phyloP scores from a whole-genome alignment of 2,888 invertebrate species.

The Microchrysa polita region DNA sequence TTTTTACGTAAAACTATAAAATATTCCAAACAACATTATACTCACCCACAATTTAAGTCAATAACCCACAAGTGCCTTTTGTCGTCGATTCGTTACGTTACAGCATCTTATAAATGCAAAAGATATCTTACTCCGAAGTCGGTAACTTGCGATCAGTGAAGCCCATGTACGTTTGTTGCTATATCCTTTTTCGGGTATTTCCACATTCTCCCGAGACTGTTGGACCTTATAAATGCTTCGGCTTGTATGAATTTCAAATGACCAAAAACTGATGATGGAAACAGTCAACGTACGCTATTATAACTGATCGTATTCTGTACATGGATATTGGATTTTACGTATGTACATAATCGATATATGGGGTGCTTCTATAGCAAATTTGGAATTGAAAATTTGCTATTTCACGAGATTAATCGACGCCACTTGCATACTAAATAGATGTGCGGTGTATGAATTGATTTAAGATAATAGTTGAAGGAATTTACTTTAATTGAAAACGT shows the following conservation, averaged over 20 bases:
- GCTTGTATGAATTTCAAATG: conserved; percentile 37
- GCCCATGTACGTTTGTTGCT: background rate
- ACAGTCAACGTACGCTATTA: conserved; percentile 1
- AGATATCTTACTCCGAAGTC: background rate
- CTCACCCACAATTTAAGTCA: no score
- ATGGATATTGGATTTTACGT: background rate
- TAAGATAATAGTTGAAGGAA: no score
- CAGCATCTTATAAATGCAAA: background rate
- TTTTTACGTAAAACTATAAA: no score
- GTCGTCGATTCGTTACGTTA: no score
- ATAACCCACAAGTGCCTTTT: no score
- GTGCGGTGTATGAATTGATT: no score
- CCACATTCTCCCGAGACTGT: conserved; percentile 4
- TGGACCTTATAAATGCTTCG: background rate
- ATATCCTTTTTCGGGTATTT: conserved; percentile 5
- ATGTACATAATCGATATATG: background rate
- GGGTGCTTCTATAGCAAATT: background rate
- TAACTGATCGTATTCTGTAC: conserved; percentile 12
- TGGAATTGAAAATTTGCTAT: conserved; percentile 5
- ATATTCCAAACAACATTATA: no score
- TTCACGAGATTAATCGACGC: background rate
- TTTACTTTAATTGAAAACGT: no score
- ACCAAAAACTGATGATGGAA: conserved; percentile 27
- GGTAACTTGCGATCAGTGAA: conserved; percentile 8
- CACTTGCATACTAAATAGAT: no score